Percentiles rank a stretch among this genome's conserved stretches.
Conservation (phyloP, 1,140 invertebrate genomes). For the Protaetia brevitarsis region DNA sequence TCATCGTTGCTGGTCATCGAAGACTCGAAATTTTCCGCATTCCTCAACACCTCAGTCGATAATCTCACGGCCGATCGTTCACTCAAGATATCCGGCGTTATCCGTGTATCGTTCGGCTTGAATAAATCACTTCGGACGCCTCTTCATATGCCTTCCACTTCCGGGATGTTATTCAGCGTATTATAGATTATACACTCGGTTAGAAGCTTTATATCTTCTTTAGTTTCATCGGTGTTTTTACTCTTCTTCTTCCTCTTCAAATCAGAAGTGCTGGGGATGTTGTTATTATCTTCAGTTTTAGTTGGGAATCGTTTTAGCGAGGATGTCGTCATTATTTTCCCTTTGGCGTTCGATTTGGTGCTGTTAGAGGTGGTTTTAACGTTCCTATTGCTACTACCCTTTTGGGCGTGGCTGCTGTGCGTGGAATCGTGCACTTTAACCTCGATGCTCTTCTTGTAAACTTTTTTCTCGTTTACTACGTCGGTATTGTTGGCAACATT, state of each 20-base stretch:
- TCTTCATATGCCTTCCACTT: constrained; percentile 18
- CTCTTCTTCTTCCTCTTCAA: constrained; percentile 20
- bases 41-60: neutral
- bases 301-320: neutral
- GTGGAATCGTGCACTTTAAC: neutral
- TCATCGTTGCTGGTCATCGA: too few species aligned
- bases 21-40: too few species aligned
- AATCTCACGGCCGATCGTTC: neutral
- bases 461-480: neutral
- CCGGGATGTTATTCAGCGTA: constrained; percentile 37
- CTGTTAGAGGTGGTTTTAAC: neutral
- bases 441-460: neutral
- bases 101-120: too few species aligned
- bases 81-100: neutral
- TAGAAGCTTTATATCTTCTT: constrained; percentile 37
- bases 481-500: neutral
- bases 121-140: too few species aligned
- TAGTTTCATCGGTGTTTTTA: neutral
- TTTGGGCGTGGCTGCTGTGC: neutral
- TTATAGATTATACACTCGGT: constrained; percentile 40
- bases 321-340: neutral
- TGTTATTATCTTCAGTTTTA: neutral
- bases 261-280: constrained; percentile 20
- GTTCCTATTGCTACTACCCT: neutral
- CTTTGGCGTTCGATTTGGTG: neutral